These are phyloP conservation scores for Protaetia brevitarsis DNA, from an alignment of 1,140 invertebrate species.

Conservation along the genomic window DNA sequence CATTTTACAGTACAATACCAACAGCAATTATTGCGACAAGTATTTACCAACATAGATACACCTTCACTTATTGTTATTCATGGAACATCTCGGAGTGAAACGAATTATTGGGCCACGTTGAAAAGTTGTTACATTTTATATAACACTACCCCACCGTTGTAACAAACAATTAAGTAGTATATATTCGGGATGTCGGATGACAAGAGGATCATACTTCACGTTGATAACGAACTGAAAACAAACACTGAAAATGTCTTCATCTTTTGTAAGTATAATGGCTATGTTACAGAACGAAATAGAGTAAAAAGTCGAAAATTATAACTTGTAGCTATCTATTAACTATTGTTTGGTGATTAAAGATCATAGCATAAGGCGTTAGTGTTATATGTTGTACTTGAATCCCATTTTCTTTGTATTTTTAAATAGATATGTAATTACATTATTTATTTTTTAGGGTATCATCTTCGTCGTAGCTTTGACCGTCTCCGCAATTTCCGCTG, in stretches of 20 bases:
- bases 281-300: no score
- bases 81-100: not conserved
- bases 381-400: no score
- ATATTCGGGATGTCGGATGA: not conserved
- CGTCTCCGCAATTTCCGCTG: not conserved
- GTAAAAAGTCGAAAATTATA: no score
- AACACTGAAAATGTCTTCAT: not conserved
- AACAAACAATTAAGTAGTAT: not conserved
- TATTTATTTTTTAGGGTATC: no score
- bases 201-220: not conserved
- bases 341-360: no score
- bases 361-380: no score
- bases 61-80: not conserved
- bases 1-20: not conserved
- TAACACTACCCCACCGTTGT: not conserved
- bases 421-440: no score
- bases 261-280: not conserved
- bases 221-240: not conserved
- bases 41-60: not conserved
- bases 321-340: no score
- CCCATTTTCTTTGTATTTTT: no score
- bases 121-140: constrained; percentile 6
- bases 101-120: constrained; percentile 5
- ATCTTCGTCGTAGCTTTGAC: not conserved
- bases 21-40: not conserved